These are phyloP conservation scores for Hydrophis major DNA, from an alignment of 2,797 vertebrate genomes.

Conservation along the genomic window DNA sequence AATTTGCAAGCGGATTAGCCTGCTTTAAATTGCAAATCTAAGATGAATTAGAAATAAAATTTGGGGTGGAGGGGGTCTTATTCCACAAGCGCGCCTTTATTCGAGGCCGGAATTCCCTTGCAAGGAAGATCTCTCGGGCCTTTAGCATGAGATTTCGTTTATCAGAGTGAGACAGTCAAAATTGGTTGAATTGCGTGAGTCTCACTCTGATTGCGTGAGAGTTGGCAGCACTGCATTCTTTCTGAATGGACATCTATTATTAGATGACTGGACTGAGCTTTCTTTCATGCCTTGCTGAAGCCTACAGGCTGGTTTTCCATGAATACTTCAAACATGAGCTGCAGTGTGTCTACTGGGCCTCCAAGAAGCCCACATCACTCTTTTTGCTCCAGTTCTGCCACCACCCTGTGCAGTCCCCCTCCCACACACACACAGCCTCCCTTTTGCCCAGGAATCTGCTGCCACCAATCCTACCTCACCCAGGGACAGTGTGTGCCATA, in stretches of 20 bases:
- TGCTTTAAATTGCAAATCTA: too few relatives aligned
- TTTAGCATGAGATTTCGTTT: too few relatives aligned
- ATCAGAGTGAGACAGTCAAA: too few relatives aligned
- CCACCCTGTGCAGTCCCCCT: background rate
- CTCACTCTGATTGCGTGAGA: too few relatives aligned
- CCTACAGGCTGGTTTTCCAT: background rate
- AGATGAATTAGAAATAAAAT: too few relatives aligned
- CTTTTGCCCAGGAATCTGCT: background rate
- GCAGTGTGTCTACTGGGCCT: background rate
- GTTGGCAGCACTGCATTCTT: background rate
- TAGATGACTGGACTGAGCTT: background rate
- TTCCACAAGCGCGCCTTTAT: too few relatives aligned
- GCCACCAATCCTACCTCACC: background rate
- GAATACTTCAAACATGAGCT: background rate
- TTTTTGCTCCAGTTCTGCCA: background rate
- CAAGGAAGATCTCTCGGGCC: too few relatives aligned
- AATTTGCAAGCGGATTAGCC: too few relatives aligned
- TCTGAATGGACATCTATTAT: background rate
- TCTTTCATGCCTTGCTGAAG: background rate
- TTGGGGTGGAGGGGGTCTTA: too few relatives aligned
- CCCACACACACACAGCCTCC: background rate
- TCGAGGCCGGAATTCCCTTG: too few relatives aligned
- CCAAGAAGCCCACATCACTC: background rate
- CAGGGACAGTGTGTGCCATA: background rate
- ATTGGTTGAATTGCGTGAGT: too few relatives aligned